These are phyloP conservation scores for Tragelaphus imberbis DNA, from an alignment of 2,113 vertebrate species.

Conservation along the genomic window DNA sequence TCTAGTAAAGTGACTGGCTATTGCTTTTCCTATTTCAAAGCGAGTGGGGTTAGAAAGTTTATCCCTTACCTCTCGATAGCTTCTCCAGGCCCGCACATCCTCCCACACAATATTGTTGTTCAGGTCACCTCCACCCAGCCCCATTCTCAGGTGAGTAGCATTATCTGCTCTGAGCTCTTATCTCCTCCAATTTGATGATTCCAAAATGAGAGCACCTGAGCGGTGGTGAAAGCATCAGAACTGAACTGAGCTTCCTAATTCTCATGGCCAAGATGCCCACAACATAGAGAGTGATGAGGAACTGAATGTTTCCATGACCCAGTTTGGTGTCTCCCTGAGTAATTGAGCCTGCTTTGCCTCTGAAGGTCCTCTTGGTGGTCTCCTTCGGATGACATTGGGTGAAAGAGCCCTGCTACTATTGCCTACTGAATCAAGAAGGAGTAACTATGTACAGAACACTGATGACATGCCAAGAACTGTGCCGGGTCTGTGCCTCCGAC, in stretches of 20 bases:
- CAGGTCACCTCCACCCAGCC: not conserved
- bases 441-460: not conserved
- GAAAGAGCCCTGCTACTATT: not conserved
- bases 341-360: not conserved
- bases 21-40: not conserved
- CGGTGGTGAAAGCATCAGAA: not conserved
- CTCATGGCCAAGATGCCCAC: not conserved
- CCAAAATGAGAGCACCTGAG: not conserved
- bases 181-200: not conserved
- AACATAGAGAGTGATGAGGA: not conserved
- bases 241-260: not conserved
- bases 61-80: not conserved
- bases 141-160: no score
- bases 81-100: rapidly evolving
- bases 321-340: not conserved
- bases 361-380: not conserved
- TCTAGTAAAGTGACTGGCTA: not conserved
- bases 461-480: not conserved
- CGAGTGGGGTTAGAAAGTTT: not conserved
- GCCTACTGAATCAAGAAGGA: not conserved
- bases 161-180: not conserved
- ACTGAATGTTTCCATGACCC: not conserved
- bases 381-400: not conserved
- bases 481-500: not conserved
- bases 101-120: not conserved